phyloP scores from a whole-genome alignment of 23 tunicate genomes.

The Ascidia mentula region DNA sequence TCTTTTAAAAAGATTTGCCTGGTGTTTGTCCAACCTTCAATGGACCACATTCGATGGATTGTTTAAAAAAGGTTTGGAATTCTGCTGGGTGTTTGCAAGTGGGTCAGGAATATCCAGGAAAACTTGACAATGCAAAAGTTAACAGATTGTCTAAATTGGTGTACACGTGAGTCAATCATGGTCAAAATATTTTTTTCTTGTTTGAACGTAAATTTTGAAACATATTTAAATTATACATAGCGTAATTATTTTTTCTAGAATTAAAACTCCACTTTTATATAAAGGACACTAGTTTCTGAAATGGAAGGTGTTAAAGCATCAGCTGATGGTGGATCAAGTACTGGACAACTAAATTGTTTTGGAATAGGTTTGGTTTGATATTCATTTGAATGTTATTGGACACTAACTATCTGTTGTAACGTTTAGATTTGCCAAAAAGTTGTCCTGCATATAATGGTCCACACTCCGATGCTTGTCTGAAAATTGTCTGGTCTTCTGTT shows the following conservation, averaged over 20 bases:
- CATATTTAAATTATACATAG: too few relatives aligned
- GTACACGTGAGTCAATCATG: background rate
- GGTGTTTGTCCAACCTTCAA: background rate
- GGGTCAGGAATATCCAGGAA: background rate
- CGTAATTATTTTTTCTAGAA: too few relatives aligned
- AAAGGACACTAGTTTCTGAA: too few relatives aligned
- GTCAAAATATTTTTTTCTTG: background rate
- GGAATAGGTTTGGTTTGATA: conserved; percentile 8
- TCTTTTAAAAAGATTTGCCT: background rate
- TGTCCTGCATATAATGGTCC: background rate
- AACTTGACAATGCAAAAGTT: background rate
- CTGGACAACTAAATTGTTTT: background rate
- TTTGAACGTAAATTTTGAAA: background rate
- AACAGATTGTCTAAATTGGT: background rate
- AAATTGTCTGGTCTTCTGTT: background rate
- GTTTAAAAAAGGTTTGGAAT: background rate
- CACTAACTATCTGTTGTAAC: too few relatives aligned
- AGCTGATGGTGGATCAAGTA: background rate
- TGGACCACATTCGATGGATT: background rate
- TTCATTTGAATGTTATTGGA: too few relatives aligned
- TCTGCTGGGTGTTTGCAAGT: background rate
- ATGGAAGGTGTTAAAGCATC: background rate
- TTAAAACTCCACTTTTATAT: too few relatives aligned
- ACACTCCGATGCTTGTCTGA: background rate
- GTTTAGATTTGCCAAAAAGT: background rate